These are phyloP conservation scores for Epinotia nisella DNA, from an alignment of 2,888 invertebrate genomes.

Conservation along the genomic window DNA sequence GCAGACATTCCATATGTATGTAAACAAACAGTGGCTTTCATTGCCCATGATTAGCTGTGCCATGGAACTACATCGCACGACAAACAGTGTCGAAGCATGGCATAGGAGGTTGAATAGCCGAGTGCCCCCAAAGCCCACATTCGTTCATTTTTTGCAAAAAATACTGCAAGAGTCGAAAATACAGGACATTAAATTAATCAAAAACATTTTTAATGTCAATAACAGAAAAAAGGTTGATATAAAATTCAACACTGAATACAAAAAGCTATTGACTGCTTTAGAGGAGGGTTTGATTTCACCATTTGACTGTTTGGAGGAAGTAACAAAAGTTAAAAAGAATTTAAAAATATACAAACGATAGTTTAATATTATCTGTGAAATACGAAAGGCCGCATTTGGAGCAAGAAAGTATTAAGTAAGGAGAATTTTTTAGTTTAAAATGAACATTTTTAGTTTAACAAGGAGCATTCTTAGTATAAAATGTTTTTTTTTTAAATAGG, in stretches of 20 bases:
- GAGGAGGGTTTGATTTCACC: slow-evolving; percentile 11
- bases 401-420: slow-evolving; percentile 4
- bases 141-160: slow-evolving; percentile 12
- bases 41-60: slow-evolving; percentile 23
- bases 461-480: too few relatives aligned
- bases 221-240: slow-evolving; percentile 17
- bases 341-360: slow-evolving; percentile 12
- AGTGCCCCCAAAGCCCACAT: slow-evolving; percentile 17
- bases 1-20: slow-evolving; percentile 12
- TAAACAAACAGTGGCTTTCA: slow-evolving; percentile 19
- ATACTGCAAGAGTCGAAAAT: slow-evolving; percentile 8
- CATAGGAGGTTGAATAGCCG: slow-evolving; percentile 18
- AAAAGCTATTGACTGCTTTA: background rate
- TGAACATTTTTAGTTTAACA: background rate
- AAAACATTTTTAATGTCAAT: slow-evolving; percentile 11
- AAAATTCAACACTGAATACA: slow-evolving; percentile 18
- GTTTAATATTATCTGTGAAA: background rate
- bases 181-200: slow-evolving; percentile 4
- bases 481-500: too few relatives aligned
- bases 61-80: slow-evolving; percentile 3
- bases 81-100: slow-evolving; percentile 28
- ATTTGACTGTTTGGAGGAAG: slow-evolving; percentile 13
- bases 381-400: slow-evolving; percentile 7
- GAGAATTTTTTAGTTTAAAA: slow-evolving; percentile 18
- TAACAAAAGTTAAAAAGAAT: slow-evolving; percentile 7